Percentiles rank a stretch among this genome's conserved stretches.
phyloP scores from a whole-genome alignment of 2,888 invertebrate species.

The Heliconius ethilla region DNA sequence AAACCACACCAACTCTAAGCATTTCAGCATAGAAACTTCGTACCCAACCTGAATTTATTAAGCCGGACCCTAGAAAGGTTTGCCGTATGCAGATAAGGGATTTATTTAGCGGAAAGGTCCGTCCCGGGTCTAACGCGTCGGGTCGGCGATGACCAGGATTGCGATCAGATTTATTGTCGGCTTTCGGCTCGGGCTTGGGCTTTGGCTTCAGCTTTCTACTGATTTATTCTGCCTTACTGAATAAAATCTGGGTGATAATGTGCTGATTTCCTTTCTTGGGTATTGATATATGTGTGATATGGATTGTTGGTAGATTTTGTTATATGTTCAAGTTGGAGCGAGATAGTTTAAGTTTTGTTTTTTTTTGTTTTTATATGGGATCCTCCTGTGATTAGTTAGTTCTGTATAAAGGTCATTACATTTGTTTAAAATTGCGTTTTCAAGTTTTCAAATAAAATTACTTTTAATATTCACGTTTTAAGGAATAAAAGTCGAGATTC shows the following conservation, averaged over 20 bases:
- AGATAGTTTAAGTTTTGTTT: too few species aligned
- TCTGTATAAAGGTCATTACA: too few species aligned
- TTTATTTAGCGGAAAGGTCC: slow-evolving; percentile 83
- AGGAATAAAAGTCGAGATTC: too few species aligned
- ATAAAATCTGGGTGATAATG: slow-evolving; percentile 72
- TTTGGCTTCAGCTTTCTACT: slow-evolving; percentile 59
- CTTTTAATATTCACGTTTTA: too few species aligned
- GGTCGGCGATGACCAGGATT: slow-evolving; percentile 80
- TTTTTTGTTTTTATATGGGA: too few species aligned
- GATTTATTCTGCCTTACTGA: slow-evolving; percentile 75
- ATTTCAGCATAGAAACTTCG: slow-evolving; percentile 65
- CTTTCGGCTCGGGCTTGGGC: slow-evolving; percentile 72
- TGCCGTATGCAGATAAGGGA: slow-evolving; percentile 83
- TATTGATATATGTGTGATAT: slow-evolving; percentile 12
- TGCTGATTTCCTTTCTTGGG: slow-evolving; percentile 44
- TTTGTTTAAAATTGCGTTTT: too few species aligned
- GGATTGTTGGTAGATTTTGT: not conserved
- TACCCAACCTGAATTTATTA: slow-evolving; percentile 82
- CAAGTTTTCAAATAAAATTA: too few species aligned
- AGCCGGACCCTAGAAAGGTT: slow-evolving; percentile 82
- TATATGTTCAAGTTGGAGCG: too few species aligned
- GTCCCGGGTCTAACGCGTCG: slow-evolving; percentile 78
- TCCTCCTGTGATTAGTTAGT: not conserved
- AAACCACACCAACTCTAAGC: slow-evolving; percentile 57
- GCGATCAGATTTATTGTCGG: slow-evolving; percentile 78